Percentiles rank a stretch among this genome's conserved stretches.
Conservation (phyloP, 2,888 invertebrate genomes). For the Aphodius sticticus region DNA sequence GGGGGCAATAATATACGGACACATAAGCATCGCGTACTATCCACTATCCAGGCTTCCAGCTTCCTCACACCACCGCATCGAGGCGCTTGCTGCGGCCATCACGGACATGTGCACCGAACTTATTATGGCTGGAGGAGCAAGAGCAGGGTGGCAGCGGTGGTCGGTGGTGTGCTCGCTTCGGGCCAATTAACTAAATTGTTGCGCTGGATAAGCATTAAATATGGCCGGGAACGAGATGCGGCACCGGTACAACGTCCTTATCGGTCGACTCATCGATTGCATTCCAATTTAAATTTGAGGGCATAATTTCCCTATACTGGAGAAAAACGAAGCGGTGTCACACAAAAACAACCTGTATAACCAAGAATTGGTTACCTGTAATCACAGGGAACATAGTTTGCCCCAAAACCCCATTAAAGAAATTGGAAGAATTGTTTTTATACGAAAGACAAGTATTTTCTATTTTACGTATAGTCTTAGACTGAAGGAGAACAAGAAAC, state of each 20-base stretch:
- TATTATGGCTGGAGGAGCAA: background rate
- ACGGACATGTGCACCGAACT: conserved; percentile 23
- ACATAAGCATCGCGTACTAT: conserved; percentile 33
- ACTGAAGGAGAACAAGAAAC: no score
- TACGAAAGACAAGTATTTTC: no score
- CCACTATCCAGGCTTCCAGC: conserved; percentile 37
- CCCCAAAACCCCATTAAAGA: no score
- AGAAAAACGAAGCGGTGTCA: background rate
- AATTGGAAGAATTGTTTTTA: no score
- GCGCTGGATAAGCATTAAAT: conserved; percentile 45
- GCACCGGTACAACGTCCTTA: conserved; percentile 17
- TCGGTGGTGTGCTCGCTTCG: conserved; percentile 47
- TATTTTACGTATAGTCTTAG: no score
- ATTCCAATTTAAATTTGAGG: conserved; percentile 24
- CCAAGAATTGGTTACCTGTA: background rate
- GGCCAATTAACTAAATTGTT: conserved; percentile 53
- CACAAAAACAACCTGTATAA: background rate
- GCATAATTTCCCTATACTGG: conserved; percentile 10
- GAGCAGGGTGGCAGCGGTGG: background rate
- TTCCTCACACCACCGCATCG: conserved; percentile 34
- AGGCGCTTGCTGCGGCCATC: conserved; percentile 13
- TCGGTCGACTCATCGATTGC: conserved; percentile 21
- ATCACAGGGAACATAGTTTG: no score
- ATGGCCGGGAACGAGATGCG: conserved; percentile 20
- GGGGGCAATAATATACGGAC: conserved; percentile 48